Base-by-base conservation (phyloP, 2,113 vertebrate species). In the Syngnathus floridae region DNA sequence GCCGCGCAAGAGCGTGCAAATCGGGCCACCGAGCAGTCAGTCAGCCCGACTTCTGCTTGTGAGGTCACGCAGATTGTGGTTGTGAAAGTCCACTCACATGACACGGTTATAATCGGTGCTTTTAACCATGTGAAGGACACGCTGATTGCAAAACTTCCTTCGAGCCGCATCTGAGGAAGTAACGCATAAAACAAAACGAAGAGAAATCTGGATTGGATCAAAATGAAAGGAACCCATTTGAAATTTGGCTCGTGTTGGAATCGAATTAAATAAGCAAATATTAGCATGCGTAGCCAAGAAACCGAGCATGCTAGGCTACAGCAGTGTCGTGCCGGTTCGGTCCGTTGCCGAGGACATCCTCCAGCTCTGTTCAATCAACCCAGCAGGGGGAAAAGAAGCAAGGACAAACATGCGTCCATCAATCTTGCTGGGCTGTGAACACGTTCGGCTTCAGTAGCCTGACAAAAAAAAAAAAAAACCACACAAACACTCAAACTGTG, bases 361-460 rank as follows among this genome's bases (percentile, higher is more conserved):
- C 59, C 62, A 49, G 67, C 52, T 58, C 60, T 16, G 55, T 68
- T 57, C 76, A 62, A 71, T 61, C 64, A 69, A 41, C 69, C 58
- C 54, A 61, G 17, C 17, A n/a, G 64, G 60, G 62, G 57, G 43
- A 13, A 63, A 66, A n/a, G 60, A 61, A 81, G 63, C 74, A 78
- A 84, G 75, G 76, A 74, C 76, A 73, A 54, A 35, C 69, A 67
- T 81, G 70, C 54, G 21, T 13, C 52, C 70, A 67, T 82, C 78
- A 78, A 57, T 63, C 63, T 49, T 14, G 8, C 62, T n/a, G 16
- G 19, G 67, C 67, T 7, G 40, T 56, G 46, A 41, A 46, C 63
- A 58, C 16, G 14, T 37, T 45, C 62, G 19, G n/a, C 57, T 40
- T 60, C 19, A 22, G 17, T 21, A n/a, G 37, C 13, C 57, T 13